phyloP scores from a whole-genome alignment of 2,888 invertebrate species.

The Pammene fasciana region DNA sequence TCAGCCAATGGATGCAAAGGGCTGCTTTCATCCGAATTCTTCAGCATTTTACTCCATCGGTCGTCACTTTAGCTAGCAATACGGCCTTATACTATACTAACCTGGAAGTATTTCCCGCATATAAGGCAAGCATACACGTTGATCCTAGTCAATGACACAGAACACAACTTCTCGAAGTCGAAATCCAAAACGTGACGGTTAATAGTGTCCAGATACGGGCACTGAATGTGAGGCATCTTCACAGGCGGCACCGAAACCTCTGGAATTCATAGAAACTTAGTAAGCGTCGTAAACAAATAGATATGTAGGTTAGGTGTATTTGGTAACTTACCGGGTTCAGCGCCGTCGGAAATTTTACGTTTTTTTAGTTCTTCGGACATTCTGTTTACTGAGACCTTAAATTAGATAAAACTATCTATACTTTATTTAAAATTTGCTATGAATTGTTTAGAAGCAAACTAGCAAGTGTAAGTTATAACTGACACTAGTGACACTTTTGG shows the following conservation, averaged over 20 bases:
- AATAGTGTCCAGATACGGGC: constrained; percentile 99
- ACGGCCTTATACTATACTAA: constrained; percentile 47
- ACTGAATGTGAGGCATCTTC: constrained; percentile 83
- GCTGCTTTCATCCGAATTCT: too few relatives aligned
- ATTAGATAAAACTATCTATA: not conserved
- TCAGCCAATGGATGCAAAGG: too few relatives aligned
- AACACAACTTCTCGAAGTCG: constrained; percentile 99
- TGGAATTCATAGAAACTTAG: constrained; percentile 21
- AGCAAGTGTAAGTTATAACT: not conserved
- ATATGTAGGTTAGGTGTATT: constrained; percentile 50
- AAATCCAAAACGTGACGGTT: constrained; percentile 98
- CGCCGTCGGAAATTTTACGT: constrained; percentile 63
- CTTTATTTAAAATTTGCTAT: not conserved
- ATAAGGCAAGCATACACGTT: constrained; percentile 99
- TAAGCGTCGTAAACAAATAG: constrained; percentile 8
- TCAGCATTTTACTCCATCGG: too few relatives aligned
- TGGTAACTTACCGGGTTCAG: constrained; percentile 55
- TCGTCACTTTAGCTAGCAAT: too few relatives aligned
- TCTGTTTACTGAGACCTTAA: constrained; percentile 10
- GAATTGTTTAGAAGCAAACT: not conserved
- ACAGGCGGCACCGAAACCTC: constrained; percentile 58
- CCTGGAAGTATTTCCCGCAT: constrained; percentile 98
- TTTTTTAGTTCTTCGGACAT: constrained; percentile 63
- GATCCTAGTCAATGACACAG: constrained; percentile 97
- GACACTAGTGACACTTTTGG: too few relatives aligned